A percentile compares a stretch with the other conserved stretches of the same genome.
phyloP scores from a whole-genome alignment of 2,888 invertebrate species.

The Standfussiana lucernea region DNA sequence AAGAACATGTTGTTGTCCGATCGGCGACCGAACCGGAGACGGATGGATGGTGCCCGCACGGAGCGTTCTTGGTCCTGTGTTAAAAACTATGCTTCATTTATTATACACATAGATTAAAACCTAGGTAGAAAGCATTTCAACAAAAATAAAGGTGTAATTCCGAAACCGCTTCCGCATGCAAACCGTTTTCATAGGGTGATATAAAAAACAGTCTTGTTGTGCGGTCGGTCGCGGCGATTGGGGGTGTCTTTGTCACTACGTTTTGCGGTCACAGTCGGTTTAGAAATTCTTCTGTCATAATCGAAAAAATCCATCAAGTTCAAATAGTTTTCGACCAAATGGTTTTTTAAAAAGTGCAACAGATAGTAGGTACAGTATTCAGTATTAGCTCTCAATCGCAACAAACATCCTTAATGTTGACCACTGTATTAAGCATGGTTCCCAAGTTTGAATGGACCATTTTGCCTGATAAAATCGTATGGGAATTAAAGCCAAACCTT shows the following conservation, averaged over 20 bases:
- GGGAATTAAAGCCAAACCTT: not conserved
- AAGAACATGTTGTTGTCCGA: conserved; percentile 92
- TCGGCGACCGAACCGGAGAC: conserved; percentile 94
- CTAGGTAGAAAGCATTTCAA: not conserved
- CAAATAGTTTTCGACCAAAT: not conserved
- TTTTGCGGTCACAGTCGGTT: not conserved
- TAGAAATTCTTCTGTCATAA: not conserved
- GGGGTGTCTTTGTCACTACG: not conserved
- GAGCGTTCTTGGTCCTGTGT: conserved; percentile 91
- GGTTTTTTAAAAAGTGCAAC: not conserved
- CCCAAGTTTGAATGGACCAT: not conserved
- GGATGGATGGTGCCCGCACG: conserved; percentile 94
- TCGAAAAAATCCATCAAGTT: not conserved
- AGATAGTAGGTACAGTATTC: not conserved
- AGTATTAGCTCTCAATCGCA: not conserved
- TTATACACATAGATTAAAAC: conserved; percentile 6
- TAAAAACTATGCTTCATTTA: conserved; percentile 48
- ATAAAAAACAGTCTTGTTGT: not conserved
- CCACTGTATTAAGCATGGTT: not conserved
- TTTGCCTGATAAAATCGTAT: not conserved
- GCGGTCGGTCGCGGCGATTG: not conserved
- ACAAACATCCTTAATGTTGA: not conserved
- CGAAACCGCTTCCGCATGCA: not conserved
- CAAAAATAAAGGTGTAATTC: not conserved
- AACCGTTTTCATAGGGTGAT: not conserved